A percentile compares a stretch with the other conserved stretches of the same genome.
phyloP scores from a whole-genome alignment of 1,140 invertebrate genomes.

The Drosophila obscura region DNA sequence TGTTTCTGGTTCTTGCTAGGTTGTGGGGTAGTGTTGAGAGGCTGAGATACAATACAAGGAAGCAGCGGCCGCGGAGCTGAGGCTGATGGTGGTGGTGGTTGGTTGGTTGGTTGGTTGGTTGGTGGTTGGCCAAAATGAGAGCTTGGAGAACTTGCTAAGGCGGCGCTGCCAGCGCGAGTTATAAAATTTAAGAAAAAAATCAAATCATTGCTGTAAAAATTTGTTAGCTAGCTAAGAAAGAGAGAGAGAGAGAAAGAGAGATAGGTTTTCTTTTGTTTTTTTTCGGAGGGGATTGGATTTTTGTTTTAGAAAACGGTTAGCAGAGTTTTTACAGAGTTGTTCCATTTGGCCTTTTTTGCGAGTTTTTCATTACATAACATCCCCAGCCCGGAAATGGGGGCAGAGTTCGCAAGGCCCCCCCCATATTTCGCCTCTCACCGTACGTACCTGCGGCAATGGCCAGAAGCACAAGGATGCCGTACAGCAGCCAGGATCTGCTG shows the following conservation, averaged over 20 bases:
- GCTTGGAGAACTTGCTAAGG: constrained; percentile 81
- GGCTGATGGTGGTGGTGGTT: constrained; percentile 5
- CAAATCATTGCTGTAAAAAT: constrained; percentile 82
- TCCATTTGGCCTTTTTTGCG: not conserved
- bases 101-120: constrained; percentile 1
- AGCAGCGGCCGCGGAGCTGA: constrained; percentile 15
- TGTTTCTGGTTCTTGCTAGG: not conserved
- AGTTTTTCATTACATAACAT: constrained; percentile 57
- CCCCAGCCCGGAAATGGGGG: constrained; percentile 18
- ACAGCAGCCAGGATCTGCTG: constrained; percentile 52
- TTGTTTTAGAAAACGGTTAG: constrained; percentile 39
- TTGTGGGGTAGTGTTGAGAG: constrained; percentile 42
- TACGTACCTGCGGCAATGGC: constrained; percentile 67
- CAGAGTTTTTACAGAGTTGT: constrained; percentile 40
- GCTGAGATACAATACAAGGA: constrained; percentile 19
- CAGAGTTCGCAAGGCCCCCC: constrained; percentile 5
- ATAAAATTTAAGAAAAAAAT: constrained; percentile 83
- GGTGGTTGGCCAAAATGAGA: constrained; percentile 46
- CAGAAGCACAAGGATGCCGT: constrained; percentile 60
- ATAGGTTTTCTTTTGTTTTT: constrained; percentile 32
- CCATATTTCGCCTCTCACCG: constrained; percentile 18
- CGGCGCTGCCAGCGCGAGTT: constrained; percentile 72
- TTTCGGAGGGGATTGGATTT: constrained; percentile 9
- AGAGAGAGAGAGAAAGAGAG: constrained; percentile 41
- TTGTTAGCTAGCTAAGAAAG: constrained; percentile 57